Conservation (phyloP, 1,140 invertebrate genomes). For the Lanistes nyassanus region DNA sequence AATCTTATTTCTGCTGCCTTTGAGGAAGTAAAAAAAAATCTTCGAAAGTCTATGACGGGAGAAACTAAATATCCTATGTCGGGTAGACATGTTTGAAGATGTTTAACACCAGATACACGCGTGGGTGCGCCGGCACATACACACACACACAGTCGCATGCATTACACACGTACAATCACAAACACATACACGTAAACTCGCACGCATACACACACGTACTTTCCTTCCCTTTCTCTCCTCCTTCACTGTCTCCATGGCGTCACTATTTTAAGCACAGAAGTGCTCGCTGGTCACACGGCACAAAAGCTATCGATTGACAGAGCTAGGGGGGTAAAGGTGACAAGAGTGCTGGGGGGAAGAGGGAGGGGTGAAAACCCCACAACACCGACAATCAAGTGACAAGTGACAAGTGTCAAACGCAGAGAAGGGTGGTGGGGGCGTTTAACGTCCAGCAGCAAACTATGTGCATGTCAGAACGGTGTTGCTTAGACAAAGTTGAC, state of each 20-base stretch:
- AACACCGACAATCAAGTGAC: too few species aligned
- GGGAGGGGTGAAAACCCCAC: background rate
- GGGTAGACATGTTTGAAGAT: background rate
- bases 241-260: too few species aligned
- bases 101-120: background rate
- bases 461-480: too few species aligned
- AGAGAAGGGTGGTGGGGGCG: too few species aligned
- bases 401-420: too few species aligned
- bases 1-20: background rate
- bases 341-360: background rate
- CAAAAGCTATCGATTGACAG: background rate
- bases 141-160: constrained; percentile 10
- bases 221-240: background rate
- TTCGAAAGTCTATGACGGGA: background rate
- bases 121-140: background rate
- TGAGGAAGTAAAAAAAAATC: background rate
- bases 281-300: background rate
- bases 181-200: constrained; percentile 8
- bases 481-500: too few species aligned
- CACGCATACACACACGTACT: constrained; percentile 6
- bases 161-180: constrained; percentile 5
- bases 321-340: background rate
- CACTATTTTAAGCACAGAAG: background rate
- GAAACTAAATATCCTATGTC: too few species aligned
- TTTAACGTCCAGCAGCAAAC: too few species aligned